Evolutionary conservation across 1,140 invertebrate species (phyloP).

Genomic region (Lepidurus couesii): DNA sequence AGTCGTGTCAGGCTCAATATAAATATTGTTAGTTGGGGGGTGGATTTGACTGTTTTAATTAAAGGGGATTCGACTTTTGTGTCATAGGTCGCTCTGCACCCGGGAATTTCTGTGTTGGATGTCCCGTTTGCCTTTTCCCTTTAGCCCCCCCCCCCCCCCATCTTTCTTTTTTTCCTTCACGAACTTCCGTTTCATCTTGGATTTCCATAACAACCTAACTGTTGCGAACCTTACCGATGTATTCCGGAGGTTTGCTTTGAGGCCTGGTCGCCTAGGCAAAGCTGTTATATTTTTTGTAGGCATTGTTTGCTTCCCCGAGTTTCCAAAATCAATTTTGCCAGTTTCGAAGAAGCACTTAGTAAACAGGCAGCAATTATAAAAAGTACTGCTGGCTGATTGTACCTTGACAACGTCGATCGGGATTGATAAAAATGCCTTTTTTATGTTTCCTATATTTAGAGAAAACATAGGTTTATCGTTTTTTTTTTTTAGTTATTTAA

Average conservation of each 20-base stretch:
- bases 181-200: not conserved
- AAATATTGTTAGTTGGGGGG: no score
- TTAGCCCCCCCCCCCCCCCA: not conserved
- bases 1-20: no score
- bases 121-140: not conserved
- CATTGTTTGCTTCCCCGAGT: not conserved
- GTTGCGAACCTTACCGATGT: not conserved
- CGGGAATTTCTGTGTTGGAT: not conserved
- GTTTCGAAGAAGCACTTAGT: not conserved
- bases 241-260: not conserved
- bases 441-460: no score
- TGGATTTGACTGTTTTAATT: no score
- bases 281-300: no score
- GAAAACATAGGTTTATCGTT: no score
- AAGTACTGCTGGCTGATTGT: no score
- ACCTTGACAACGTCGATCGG: no score
- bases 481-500: not conserved
- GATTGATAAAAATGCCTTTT: no score
- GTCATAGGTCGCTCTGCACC: not conserved
- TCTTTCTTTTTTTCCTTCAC: not conserved
- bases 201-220: constrained; percentile 18
- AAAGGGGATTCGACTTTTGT: not conserved
- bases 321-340: not conserved
- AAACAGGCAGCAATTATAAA: not conserved
- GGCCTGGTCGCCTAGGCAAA: not conserved